Evolutionary conservation across 2,797 vertebrate genomes (phyloP), one percentile per base, ranked within the genome.

Genomic region (Streptopelia turtur): DNA sequence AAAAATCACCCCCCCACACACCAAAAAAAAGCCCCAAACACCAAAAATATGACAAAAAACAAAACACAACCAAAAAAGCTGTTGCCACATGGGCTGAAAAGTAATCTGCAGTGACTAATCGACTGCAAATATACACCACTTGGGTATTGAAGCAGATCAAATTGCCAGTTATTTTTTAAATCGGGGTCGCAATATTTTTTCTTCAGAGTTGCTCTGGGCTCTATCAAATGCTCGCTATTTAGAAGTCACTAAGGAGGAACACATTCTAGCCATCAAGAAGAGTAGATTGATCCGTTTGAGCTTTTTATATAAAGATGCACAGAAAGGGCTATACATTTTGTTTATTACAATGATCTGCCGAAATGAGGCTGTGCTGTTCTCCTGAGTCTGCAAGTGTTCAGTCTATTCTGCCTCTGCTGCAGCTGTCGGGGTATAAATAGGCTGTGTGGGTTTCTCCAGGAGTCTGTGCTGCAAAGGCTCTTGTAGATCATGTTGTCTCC

Each of bases 141-240:
- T 0, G 31, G 59, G 82, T 89, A 89, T 5, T 79, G 90, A 93
- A 90, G 81, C 86, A 95, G 76, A 86, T 89, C 82, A 92, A 93
- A 94, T 94, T 95, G 82, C 71, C 69, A 53, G 53, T 94, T 30
- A 74, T 92, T 93, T 93, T 93, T 96, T 22, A 92, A 93, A 86
- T 45, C 18, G 1, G 24, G 25, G 57, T 63, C 64, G 90, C 61
- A 56, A 6, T 71, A 65, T 68, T 80, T 87, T 83, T 80, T 71
- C 65, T 87, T 45, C 28, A 3, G 52, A 35, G 64, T 90, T 87
- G 41, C 76, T 93, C 69, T 79, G 76, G 39, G 50, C 60, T 92
- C 33, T 43, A 15, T 49, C 50, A 56, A 85, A 47, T 14, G 17
- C 50, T 87, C 0, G 0, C 75, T 61, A 8, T 81, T 93, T 66